Base-by-base conservation (phyloP, 2,797 vertebrate species). In the Acanthiza pusilla region DNA sequence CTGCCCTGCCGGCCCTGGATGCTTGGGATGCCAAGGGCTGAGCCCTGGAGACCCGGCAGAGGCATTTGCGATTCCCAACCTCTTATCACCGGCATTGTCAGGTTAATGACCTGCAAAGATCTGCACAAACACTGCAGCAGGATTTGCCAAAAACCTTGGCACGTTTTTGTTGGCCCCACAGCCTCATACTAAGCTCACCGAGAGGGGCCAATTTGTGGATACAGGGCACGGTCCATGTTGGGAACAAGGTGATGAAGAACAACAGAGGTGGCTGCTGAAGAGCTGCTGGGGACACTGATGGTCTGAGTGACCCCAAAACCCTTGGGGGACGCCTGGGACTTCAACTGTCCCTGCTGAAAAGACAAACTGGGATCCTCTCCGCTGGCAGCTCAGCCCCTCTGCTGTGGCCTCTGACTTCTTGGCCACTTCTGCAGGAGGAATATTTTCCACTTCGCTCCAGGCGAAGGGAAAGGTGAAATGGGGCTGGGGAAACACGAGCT, bases 31-130 rank as follows among this genome's bases (percentile, higher is more conserved):
- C 90, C 85, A 43, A 43, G 85, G 68, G 30, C 81, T 67, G 91
- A 78, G 79, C 89, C 87, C 58, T 14, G 73, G 95, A 76, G 79
- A 78, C 50, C 40, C 3, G 0, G 12, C 67, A 42, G 79, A 92
- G 58, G 22, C 63, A 10, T 70, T 87, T 19, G 43, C 55, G 40
- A 40, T 84, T 86, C 89, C 88, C 85, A 67, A 48, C 20, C 58
- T 85, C 91, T 71, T 47, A 72, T 45, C 29, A 4, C 62, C 3
- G 5, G 48, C 27, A 40, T 27, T 89, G 85, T 83, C 67, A 68
- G 95, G 78, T 91, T 96, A 95, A 96, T 68, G 91, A 88, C 89
- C 94, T 92, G 96, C 93, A 88, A 57, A 95, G 89, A 83, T 85
- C 91, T 72, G 82, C 85, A 43, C 85, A 91, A 94, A 94, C 94